Conservation (phyloP, 35 echinoderm and acorn worm genomes). For the Chiridota heheva region DNA sequence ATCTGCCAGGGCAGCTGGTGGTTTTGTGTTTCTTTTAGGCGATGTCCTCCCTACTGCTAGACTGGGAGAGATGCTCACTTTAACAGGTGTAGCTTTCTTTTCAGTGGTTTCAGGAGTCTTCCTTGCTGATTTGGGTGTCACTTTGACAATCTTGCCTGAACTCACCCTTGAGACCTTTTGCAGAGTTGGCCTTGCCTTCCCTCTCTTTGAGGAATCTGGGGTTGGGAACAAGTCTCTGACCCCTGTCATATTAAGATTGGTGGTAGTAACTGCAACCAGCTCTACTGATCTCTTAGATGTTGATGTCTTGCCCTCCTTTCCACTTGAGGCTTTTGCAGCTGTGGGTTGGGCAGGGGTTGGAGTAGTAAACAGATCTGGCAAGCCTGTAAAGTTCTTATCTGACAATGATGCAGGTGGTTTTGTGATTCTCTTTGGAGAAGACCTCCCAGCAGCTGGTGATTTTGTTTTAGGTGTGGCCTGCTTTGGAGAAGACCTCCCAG, state of each 20-base stretch:
- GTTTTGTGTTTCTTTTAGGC: conserved; percentile 61
- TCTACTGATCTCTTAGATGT: conserved; percentile 61
- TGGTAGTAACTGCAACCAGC: background rate
- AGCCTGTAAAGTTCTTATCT: background rate
- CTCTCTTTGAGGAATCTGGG: background rate
- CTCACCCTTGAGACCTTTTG: too few species aligned
- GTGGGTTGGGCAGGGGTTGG: conserved; percentile 26
- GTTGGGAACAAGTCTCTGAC: too few species aligned
- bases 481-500: too few species aligned
- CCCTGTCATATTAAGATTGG: too few species aligned
- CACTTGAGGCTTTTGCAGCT: conserved; percentile 7
- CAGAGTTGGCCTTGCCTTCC: background rate
- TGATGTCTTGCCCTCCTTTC: conserved; percentile 38
- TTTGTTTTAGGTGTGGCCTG: too few species aligned
- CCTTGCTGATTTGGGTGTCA: conserved; percentile 17
- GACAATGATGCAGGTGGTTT: background rate
- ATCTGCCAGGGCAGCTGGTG: conserved; percentile 59
- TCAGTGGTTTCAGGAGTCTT: background rate
- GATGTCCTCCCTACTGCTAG: conserved; percentile 7
- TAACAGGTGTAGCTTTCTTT: background rate
- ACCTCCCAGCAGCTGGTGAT: too few species aligned
- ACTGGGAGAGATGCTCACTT: background rate
- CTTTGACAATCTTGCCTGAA: too few species aligned
- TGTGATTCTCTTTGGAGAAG: background rate
- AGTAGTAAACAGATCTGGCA: background rate